Evolutionary conservation across 2,888 invertebrate species (phyloP).

Genomic region (Drosophila fungiperda): DNA sequence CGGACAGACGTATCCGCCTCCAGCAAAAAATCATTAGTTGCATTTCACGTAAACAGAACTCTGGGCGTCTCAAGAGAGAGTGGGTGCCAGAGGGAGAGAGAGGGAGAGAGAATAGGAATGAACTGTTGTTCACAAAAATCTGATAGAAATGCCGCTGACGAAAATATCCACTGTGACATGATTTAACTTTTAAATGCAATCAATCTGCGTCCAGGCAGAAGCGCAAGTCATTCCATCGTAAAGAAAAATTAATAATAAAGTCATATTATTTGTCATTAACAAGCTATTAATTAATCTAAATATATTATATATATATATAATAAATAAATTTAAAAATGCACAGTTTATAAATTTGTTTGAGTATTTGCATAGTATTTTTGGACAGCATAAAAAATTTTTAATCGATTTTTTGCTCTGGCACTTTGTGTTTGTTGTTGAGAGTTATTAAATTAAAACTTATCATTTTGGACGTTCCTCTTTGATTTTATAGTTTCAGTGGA

Average conservation of each 20-base stretch:
- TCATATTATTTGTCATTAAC: neutral
- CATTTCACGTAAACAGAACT: constrained; percentile 55
- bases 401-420: neutral
- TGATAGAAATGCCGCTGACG: constrained; percentile 15
- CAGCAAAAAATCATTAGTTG: constrained; percentile 76
- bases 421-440: neutral
- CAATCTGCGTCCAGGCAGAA: neutral
- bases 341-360: neutral
- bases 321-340: neutral
- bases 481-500: neutral
- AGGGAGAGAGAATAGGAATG: neutral
- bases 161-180: constrained; percentile 30
- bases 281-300: neutral
- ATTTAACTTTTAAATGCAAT: constrained; percentile 22
- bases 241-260: neutral
- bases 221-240: neutral
- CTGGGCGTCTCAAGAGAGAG: constrained; percentile 13
- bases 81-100: constrained; percentile 1
- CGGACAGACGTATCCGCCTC: constrained; percentile 51
- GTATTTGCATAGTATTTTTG: no score
- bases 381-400: neutral
- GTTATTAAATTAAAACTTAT: neutral
- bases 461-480: neutral
- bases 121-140: neutral
- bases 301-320: no score